Percentiles rank a stretch among this genome's conserved stretches.
These are phyloP conservation scores for Anneissia japonica DNA, from an alignment of 35 echinoderm and acorn worm species.

Conservation along the genomic window DNA sequence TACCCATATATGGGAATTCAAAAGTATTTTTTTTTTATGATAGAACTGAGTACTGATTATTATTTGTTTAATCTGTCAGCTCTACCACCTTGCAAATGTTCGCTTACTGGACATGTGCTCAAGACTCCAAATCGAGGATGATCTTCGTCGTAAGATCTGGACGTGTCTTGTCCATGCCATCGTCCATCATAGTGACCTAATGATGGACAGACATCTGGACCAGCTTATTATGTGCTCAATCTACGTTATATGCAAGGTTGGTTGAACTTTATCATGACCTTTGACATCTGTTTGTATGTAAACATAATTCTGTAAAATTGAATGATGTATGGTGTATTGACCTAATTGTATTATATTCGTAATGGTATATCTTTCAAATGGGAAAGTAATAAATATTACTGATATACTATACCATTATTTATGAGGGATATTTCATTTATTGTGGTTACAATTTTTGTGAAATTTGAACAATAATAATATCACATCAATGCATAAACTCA, in stretches of 20 bases:
- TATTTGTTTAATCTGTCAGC: conserved; percentile 26
- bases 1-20: no score
- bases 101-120: conserved; percentile 72
- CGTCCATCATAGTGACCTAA: conserved; percentile 61
- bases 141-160: conserved; percentile 87
- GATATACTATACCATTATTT: no score
- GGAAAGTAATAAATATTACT: no score
- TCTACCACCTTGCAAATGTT: conserved; percentile 88
- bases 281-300: neutral
- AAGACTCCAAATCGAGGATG: conserved; percentile 59
- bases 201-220: conserved; percentile 84
- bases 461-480: no score
- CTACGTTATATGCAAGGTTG: conserved; percentile 86
- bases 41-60: neutral
- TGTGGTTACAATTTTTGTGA: no score
- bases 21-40: no score
- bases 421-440: no score
- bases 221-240: conserved; percentile 86
- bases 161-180: conserved; percentile 85
- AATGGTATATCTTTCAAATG: no score
- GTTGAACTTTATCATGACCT: neutral
- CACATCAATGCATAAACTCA: no score
- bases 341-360: neutral
- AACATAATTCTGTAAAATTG: neutral
- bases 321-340: neutral